phyloP scores from a whole-genome alignment of 1,140 invertebrate species.

The Caerostris extrusa region DNA sequence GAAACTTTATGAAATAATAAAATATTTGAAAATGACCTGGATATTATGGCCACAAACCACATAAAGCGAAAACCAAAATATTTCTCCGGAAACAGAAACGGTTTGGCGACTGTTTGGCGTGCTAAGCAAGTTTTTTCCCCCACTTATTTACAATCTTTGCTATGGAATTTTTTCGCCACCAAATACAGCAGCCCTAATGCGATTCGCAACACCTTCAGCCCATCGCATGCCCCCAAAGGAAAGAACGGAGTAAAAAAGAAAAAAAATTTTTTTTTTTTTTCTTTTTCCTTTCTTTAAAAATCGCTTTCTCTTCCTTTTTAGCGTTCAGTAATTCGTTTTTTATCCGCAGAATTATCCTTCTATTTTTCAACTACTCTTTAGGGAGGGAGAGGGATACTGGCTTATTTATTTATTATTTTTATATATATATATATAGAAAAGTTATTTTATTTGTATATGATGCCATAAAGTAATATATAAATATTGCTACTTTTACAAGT shows the following conservation, averaged over 20 bases:
- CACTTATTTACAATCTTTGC: not conserved
- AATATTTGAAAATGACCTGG: not conserved
- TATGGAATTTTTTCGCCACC: not conserved
- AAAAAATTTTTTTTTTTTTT: too few relatives aligned
- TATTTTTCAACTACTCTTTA: too few relatives aligned
- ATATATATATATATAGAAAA: too few relatives aligned
- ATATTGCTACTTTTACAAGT: too few relatives aligned
- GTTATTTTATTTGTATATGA: too few relatives aligned
- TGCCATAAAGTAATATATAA: too few relatives aligned
- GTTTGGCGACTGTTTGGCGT: not conserved
- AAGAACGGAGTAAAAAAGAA: not conserved
- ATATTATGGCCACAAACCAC: not conserved
- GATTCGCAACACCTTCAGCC: conserved; percentile 1
- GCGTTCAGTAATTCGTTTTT: too few relatives aligned
- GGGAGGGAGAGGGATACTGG: too few relatives aligned
- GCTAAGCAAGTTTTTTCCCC: not conserved
- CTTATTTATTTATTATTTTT: too few relatives aligned
- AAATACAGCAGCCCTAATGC: conserved; percentile 1
- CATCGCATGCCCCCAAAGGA: not conserved
- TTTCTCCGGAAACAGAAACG: not conserved
- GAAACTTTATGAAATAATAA: not conserved
- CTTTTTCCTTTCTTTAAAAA: conserved; percentile 22
- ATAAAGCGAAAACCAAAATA: not conserved
- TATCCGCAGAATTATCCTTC: too few relatives aligned
- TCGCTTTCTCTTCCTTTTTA: not conserved